phyloP scores from a whole-genome alignment of 2,797 vertebrate species.

The Gobionotothen gibberifrons region DNA sequence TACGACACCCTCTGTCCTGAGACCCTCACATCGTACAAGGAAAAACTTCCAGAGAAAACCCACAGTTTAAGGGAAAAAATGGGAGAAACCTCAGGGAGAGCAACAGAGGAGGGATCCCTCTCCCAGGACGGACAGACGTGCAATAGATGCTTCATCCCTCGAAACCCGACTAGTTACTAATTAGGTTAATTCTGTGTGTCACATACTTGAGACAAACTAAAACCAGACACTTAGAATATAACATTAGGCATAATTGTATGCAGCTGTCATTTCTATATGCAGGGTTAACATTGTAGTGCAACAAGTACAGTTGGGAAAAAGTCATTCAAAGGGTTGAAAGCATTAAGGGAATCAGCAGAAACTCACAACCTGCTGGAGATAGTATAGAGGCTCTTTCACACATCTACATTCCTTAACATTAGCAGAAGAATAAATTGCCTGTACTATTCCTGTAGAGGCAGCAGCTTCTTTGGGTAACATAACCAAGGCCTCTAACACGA shows the following conservation, averaged over 20 bases:
- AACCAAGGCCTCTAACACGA: constrained; percentile 33
- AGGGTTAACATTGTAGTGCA: background rate
- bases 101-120: too few relatives aligned
- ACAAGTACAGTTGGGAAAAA: background rate
- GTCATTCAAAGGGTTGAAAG: background rate
- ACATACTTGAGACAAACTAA: background rate
- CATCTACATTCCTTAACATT: constrained; percentile 47
- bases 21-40: too few relatives aligned
- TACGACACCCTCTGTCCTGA: too few relatives aligned
- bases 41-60: too few relatives aligned
- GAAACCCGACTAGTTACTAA: too few relatives aligned
- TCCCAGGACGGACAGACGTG: too few relatives aligned
- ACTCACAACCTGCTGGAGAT: constrained; percentile 1
- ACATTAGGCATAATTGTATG: background rate
- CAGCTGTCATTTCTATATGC: background rate
- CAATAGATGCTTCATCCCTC: too few relatives aligned
- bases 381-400: constrained; percentile 28
- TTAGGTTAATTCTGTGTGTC: too few relatives aligned
- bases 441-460: constrained; percentile 47
- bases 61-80: too few relatives aligned
- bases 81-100: too few relatives aligned
- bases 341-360: background rate
- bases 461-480: constrained; percentile 24
- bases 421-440: constrained; percentile 38
- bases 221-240: background rate